Evolutionary conservation across 2,797 vertebrate genomes (phyloP), one percentile per base, ranked within the genome.

Genomic region (Artibeus jamaicensis): DNA sequence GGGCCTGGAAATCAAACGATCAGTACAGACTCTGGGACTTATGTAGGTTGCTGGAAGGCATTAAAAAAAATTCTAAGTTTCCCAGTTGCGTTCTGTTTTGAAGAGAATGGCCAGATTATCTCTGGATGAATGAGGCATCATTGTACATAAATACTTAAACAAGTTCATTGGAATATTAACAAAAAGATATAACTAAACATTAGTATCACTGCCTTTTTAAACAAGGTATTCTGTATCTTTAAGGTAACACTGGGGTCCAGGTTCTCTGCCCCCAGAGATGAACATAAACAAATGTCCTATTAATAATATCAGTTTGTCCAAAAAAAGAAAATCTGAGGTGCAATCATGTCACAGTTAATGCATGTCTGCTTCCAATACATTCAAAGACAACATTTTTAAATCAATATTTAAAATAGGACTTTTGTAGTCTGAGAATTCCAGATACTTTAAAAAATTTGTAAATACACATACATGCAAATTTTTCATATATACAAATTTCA

Each of bases 401-500:
- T 92, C 89, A 97, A 95, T 94, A 96, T 95, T 96, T 96, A 96
- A 97, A 98, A 97, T 98, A 97, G 96, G 95, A 55, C 96, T 97
- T 97, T 79, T 97, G 96, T 86, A 93, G 96, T 97, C 95, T 96
- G 86, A 96, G 94, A 97, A 93, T 97, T 98, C 86, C 96, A 97
- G 93, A 96, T 97, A 95, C 93, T 97, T 97, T 71, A 65, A 94
- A 97, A 97, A 97, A 87, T 83, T 70, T 95, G 95, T 93, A 96
- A 98, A 95, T 96, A 98, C 96, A 97, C 97, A 96, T 96, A 97
- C 97, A 98, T 97, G 97, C 97, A 97, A 97, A 93, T 97, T 97
- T 86, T 95, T 96, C 44, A 92, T 97, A 97, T 97, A 96, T 97
- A 97, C 97, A 97, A 96, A 97, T 96, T 95, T 97, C 96, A 97